phyloP scores from a whole-genome alignment of 2,888 invertebrate species.

The Asteroscopus sphinx region DNA sequence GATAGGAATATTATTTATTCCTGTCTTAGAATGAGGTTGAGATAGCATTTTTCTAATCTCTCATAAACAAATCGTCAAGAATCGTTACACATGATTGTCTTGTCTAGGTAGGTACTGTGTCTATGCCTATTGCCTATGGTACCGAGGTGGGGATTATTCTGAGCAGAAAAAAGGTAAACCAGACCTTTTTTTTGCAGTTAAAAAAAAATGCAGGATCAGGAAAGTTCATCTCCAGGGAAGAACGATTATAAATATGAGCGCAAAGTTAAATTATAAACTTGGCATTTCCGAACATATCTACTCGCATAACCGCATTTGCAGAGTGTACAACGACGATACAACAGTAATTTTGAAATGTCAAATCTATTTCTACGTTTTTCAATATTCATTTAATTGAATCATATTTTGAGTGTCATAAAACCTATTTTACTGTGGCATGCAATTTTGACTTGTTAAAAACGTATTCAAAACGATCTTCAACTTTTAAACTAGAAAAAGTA shows the following conservation, averaged over 20 bases:
- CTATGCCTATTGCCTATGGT: too few relatives aligned
- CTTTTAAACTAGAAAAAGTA: not conserved
- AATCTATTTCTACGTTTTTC: constrained; percentile 41
- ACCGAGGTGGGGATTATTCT: too few relatives aligned
- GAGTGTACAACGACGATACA: constrained; percentile 33
- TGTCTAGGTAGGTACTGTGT: too few relatives aligned
- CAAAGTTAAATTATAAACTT: constrained; percentile 25
- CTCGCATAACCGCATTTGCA: constrained; percentile 35
- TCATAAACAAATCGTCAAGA: too few relatives aligned
- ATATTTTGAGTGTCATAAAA: constrained; percentile 4
- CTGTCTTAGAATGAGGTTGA: too few relatives aligned
- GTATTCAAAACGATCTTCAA: not conserved
- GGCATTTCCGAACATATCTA: constrained; percentile 25
- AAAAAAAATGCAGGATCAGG: too few relatives aligned
- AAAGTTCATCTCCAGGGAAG: not conserved
- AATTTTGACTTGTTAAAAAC: constrained; percentile 18
- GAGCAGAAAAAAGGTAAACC: too few relatives aligned
- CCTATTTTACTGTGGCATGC: constrained; percentile 19
- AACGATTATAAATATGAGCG: not conserved
- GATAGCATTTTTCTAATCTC: too few relatives aligned
- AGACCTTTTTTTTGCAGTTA: too few relatives aligned
- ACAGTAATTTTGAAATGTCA: constrained; percentile 55
- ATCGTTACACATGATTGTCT: too few relatives aligned
- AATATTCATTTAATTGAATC: constrained; percentile 6
- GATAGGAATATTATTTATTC: too few relatives aligned